phyloP scores from a whole-genome alignment of 2,113 vertebrate species.

The Psilopsiagon aymara region DNA sequence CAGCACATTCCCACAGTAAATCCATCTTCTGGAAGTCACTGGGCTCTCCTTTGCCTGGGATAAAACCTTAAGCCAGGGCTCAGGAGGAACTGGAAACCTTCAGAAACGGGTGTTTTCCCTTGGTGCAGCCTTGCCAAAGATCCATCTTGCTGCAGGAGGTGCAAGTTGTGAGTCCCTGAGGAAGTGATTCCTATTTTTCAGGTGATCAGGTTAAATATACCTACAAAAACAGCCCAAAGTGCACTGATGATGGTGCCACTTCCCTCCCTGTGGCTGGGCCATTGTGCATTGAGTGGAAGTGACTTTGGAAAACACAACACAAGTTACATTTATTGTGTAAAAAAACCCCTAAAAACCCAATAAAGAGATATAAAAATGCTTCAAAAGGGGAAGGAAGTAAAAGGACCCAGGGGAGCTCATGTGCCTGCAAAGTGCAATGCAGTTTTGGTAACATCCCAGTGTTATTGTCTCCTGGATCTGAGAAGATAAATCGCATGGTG shows the following conservation, averaged over 20 bases:
- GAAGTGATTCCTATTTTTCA: not conserved
- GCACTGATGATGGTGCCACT: fast-evolving
- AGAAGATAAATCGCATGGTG: not conserved
- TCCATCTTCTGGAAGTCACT: not conserved
- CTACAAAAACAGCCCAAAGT: no score
- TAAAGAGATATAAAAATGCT: not conserved
- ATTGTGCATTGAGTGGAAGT: fast-evolving
- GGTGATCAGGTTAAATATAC: not conserved
- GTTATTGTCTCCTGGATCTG: not conserved
- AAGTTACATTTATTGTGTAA: constrained; percentile 1
- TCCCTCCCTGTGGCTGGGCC: not conserved
- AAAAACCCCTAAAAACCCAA: not conserved
- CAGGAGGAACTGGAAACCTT: not conserved
- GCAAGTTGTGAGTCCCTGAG: not conserved
- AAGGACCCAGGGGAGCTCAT: not conserved
- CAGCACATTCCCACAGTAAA: fast-evolving
- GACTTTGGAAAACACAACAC: not conserved
- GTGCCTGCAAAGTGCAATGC: fast-evolving
- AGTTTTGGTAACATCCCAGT: not conserved
- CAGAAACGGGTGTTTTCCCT: not conserved
- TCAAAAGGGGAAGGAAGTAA: not conserved
- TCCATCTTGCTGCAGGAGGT: not conserved
- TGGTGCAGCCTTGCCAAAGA: not conserved
- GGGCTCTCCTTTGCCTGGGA: not conserved
- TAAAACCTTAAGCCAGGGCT: not conserved